A percentile compares a stretch with the other conserved stretches of the same genome.
Evolutionary conservation across 2,888 invertebrate genomes (phyloP).

Genomic region (Xanthia icteritia): DNA sequence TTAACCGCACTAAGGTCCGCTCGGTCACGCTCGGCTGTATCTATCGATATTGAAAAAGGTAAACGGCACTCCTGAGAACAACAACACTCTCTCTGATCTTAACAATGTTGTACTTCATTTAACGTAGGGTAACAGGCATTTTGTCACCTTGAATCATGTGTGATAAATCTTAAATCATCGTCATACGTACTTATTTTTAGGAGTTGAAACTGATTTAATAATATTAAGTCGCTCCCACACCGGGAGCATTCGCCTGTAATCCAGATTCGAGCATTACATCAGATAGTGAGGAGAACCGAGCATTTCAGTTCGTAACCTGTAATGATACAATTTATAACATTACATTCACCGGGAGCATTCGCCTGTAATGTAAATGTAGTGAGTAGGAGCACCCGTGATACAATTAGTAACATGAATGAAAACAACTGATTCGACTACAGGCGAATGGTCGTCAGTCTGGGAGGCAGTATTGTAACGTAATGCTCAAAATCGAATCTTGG

Average conservation of each 20-base stretch:
- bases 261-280: neutral
- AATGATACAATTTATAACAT: neutral
- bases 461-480: too few species aligned
- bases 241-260: neutral
- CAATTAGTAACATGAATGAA: neutral
- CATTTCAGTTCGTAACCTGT: neutral
- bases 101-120: neutral
- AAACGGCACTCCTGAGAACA: neutral
- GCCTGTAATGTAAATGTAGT: too few species aligned
- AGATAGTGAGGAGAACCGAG: neutral
- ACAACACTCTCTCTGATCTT: too few species aligned
- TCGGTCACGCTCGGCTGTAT: constrained; percentile 64
- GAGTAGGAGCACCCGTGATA: neutral
- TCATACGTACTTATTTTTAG: neutral
- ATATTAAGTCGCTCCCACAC: neutral
- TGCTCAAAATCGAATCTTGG: too few species aligned
- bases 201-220: neutral
- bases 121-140: neutral
- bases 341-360: neutral
- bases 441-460: too few species aligned
- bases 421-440: neutral
- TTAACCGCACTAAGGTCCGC: too few species aligned
- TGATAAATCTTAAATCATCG: too few species aligned
- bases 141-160: neutral
- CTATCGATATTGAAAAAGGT: constrained; percentile 68